Evolutionary conservation across 2,888 invertebrate genomes (phyloP).

Genomic region (Philereme vetulata): DNA sequence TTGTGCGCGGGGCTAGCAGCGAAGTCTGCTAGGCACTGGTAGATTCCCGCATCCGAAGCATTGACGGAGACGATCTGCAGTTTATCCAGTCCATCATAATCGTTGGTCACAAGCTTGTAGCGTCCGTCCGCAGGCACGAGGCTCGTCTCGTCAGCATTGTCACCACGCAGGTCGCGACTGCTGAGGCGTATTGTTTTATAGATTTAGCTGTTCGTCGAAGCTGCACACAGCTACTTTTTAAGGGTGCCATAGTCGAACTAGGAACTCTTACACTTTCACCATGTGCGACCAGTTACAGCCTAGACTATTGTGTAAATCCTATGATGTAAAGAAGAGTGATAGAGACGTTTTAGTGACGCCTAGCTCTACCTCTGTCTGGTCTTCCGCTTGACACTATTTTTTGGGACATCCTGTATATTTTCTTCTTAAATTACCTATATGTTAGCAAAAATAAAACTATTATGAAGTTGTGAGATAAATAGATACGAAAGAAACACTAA

Average conservation of each 20-base stretch:
- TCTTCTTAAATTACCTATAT: no score
- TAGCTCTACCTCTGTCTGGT: no score
- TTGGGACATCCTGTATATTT: no score
- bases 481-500: no score
- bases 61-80: conserved; percentile 60
- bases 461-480: no score
- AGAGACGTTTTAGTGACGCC: no score
- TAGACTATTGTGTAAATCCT: no score
- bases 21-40: conserved; percentile 72
- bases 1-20: conserved; percentile 65
- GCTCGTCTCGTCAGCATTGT: conserved; percentile 46
- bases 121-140: conserved; percentile 43
- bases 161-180: conserved; percentile 73
- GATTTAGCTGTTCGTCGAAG: conserved; percentile 1
- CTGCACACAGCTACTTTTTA: not conserved
- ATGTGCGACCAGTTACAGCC: no score
- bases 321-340: no score
- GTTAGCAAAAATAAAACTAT: no score
- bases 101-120: conserved; percentile 59
- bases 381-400: no score
- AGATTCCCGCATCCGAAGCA: conserved; percentile 65
- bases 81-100: conserved; percentile 51
- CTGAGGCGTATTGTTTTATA: conserved; percentile 51
- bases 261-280: no score
- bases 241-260: not conserved